These are phyloP conservation scores for Charadrius vociferus DNA, from an alignment of 2,113 vertebrate genomes.

Conservation along the genomic window DNA sequence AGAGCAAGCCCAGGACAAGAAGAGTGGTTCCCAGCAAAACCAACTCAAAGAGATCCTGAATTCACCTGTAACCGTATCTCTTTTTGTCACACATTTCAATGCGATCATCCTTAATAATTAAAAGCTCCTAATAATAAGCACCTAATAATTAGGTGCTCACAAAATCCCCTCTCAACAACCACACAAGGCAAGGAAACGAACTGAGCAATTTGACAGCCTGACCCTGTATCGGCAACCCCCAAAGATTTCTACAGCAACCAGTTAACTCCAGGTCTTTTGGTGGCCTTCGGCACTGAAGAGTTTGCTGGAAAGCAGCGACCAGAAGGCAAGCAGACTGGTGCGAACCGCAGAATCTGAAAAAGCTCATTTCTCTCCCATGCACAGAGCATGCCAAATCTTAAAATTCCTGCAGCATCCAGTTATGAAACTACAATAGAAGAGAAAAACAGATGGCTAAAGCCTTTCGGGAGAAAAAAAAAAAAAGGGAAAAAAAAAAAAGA, in stretches of 20 bases:
- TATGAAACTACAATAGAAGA: constrained; percentile 33
- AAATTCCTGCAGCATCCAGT: constrained; percentile 37
- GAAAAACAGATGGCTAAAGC: constrained; percentile 51
- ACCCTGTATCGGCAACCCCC: background rate
- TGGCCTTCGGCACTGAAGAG: background rate
- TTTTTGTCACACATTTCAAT: background rate
- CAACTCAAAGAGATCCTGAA: background rate
- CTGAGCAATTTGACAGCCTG: background rate
- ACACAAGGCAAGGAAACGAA: background rate
- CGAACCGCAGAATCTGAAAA: background rate
- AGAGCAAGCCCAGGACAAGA: background rate
- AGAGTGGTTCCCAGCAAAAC: background rate
- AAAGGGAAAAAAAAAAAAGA: fast-evolving
- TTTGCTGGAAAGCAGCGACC: background rate
- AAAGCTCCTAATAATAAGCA: no score
- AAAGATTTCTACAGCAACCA: background rate
- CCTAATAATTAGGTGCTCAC: background rate
- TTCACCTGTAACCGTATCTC: background rate
- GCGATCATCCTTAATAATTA: background rate
- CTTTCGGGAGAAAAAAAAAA: background rate
- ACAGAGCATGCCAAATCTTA: constrained; percentile 5
- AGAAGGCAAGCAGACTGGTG: background rate
- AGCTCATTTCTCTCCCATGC: background rate
- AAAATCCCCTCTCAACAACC: background rate
- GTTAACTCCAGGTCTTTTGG: background rate